Evolutionary conservation across 1,140 invertebrate genomes (phyloP), one percentile per base, ranked within the genome.

Genomic region (Lethrus apterus): DNA sequence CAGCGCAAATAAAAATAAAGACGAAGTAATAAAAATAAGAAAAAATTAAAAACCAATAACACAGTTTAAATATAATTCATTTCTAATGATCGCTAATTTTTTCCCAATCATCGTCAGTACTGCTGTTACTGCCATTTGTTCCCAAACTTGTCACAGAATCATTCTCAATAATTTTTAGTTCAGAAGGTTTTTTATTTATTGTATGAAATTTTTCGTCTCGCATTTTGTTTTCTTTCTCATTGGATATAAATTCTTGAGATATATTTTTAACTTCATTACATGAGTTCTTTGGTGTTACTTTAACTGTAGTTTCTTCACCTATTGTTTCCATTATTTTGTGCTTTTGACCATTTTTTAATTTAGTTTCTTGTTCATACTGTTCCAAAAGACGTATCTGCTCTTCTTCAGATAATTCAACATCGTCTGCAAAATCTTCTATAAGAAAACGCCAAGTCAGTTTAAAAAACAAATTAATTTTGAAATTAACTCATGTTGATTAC

Each of bases 331-430:
- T 44, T 15, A 20, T 17, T 5, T 20, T 13, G 20, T 21, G 11
- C 18, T 34, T 44, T 19, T 24, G 31, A 26, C 14, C 30, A 14
- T 26, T 50, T 52, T 57, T 54, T 19, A 38, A 50, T 46, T 63
- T 64, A 14, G 59, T 68, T 48, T 69, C 67, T 19, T 62, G 56
- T 52, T 76, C 75, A 55, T 78, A 80, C 59, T 76, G 73, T 57
- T 77, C 73, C 54, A 77, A 60, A 46, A 76, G 66, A 54, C 74
- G 62, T 1, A 65, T 78, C 52, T 78, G 74, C 52, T 78, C 70
- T 64, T 77, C 75, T 55, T 78, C 75, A 3, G 74, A 73, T 11
- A 78, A 60, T 65, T 76, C 74, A 15, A 78, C 65, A 57, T 76
- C 67, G 52, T 67, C 63, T 14, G 72, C 71, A 64, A 76, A 75